Evolutionary conservation across 2,113 vertebrate species (phyloP), one percentile per base, ranked within the genome.

Genomic region (Plectropomus leopardus): DNA sequence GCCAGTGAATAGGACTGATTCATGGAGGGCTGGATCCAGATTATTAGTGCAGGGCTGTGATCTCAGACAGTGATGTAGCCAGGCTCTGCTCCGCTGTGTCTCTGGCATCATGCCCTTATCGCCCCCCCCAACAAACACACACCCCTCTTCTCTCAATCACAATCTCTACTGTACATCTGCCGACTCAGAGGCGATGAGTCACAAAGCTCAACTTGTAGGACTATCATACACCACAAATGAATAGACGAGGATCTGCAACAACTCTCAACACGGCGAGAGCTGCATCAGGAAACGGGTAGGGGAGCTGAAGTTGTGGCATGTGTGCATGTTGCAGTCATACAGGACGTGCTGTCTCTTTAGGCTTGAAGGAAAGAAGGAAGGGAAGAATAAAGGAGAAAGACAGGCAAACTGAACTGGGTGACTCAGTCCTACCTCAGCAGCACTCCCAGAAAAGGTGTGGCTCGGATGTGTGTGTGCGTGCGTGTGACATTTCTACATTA

Each of bases 61-160:
- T 92, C 86, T 92, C 91, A 89, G 90, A 88, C 88, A 87, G 80
- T 72, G 86, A 90, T 86, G 86, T 69, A 83, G 82, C 73, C 79
- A 68, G 73, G 65, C 82, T 90, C 60, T 83, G 80, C 78, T 78
- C 28, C 50, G 44, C 30, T 83, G 80, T 71, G 86, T 84, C 83
- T 74, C 78, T 91, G 88, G 84, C 84, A 86, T 84, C 70, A 2
- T 76, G 82, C 85, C 84, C 68, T 78, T 69, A 78, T 86, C 60
- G 1, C 4, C 64, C 34, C 64, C 32, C 64, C 58, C 47, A n/a
- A n/a, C n/a, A n/a, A n/a, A n/a, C n/a, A n/a, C n/a, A n/a, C 26
- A 0, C 66, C 21, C 66, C n/a, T 6, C 15, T 24, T 16, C 53
- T 42, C 76, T 42, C 68, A 17, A 74, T 59, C 72, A 63, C 80